Conservation (phyloP, 2,113 vertebrate genomes). For the Ascaphus truei region DNA sequence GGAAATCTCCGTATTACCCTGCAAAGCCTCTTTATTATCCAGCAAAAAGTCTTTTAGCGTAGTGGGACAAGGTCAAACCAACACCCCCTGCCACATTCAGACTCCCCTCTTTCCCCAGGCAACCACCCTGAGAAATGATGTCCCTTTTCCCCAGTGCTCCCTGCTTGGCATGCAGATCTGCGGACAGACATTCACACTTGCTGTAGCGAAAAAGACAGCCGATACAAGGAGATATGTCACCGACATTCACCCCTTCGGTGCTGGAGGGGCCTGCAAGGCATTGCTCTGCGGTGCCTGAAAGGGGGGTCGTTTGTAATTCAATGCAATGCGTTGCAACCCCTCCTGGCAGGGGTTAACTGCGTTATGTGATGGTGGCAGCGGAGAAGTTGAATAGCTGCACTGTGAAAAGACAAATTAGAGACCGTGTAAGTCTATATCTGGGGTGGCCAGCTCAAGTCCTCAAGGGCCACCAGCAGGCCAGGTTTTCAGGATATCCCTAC, state of each 20-base stretch:
- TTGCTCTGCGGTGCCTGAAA: too few species aligned
- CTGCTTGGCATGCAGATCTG: slow-evolving; percentile 29
- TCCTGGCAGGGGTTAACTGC: too few species aligned
- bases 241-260: neutral
- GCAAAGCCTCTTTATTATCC: slow-evolving; percentile 26
- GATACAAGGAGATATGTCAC: neutral
- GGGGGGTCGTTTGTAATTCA: too few species aligned
- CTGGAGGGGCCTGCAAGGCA: too few species aligned
- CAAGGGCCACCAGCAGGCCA: too few species aligned
- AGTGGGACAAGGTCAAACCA: slow-evolving; percentile 28
- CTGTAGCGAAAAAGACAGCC: slow-evolving; percentile 8
- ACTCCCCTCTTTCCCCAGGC: slow-evolving; percentile 7
- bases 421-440: too few species aligned
- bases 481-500: too few species aligned
- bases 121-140: slow-evolving; percentile 30
- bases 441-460: too few species aligned
- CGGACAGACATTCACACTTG: slow-evolving; percentile 15
- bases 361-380: too few species aligned
- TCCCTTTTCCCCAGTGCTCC: neutral
- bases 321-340: too few species aligned
- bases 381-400: too few species aligned
- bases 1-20: slow-evolving; percentile 14
- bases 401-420: too few species aligned
- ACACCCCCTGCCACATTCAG: slow-evolving; percentile 25
- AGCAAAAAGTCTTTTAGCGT: slow-evolving; percentile 27